Percentiles rank a stretch among this genome's conserved stretches.
Conservation (phyloP, 2,888 invertebrate species). For the Schizaphis graminum region DNA sequence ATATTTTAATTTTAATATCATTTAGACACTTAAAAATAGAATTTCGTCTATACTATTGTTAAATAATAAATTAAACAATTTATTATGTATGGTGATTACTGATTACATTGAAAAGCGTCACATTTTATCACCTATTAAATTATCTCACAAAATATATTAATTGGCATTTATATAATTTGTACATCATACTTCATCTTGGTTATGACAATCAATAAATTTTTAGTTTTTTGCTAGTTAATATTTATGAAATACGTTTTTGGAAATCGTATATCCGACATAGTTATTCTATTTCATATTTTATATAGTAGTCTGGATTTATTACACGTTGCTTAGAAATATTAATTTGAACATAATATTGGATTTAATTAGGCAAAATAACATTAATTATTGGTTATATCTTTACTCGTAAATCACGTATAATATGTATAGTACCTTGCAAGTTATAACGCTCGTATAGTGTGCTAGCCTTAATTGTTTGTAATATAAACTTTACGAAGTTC, state of each 20-base stretch:
- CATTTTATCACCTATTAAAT: neutral
- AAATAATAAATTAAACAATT: neutral
- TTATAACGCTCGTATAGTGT: neutral
- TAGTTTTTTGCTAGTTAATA: neutral
- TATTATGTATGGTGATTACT: neutral
- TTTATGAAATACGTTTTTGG: neutral
- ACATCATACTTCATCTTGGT: rapidly evolving
- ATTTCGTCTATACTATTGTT: neutral
- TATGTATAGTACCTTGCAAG: neutral
- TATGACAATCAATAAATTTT: neutral
- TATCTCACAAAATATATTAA: neutral
- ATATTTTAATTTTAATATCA: neutral
- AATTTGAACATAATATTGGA: conserved; percentile 9
- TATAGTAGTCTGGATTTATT: neutral
- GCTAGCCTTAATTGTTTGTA: conserved; percentile 26
- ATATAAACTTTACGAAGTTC: neutral
- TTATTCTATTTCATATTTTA: neutral
- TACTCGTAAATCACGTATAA: neutral
- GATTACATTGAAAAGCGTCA: neutral
- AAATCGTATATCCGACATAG: neutral
- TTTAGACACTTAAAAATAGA: neutral
- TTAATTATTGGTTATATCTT: neutral
- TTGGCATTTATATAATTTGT: neutral
- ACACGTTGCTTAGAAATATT: neutral
- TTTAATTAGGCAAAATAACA: neutral